Evolutionary conservation across 2,888 invertebrate genomes (phyloP).

Genomic region (Ormyrus labotus): DNA sequence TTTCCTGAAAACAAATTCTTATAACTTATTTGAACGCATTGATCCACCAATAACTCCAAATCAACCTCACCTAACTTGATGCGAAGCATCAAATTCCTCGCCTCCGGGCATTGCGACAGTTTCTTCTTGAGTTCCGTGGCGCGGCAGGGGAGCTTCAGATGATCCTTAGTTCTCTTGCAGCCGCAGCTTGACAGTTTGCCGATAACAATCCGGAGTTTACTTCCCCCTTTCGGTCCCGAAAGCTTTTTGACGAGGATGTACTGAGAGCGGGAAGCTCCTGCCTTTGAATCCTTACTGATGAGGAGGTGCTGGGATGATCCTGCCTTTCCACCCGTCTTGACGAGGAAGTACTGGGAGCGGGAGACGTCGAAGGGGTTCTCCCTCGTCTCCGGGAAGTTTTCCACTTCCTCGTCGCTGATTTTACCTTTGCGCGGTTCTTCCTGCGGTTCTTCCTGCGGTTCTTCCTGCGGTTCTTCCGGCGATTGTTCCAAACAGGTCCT

Average conservation of each 20-base stretch:
- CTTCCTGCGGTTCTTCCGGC: slow-evolving; percentile 10
- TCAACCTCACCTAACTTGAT: neutral
- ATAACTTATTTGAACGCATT: too few species aligned
- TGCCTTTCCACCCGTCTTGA: neutral
- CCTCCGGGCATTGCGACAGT: neutral
- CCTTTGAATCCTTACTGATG: neutral
- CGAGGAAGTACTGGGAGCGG: neutral
- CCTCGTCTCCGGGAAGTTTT: neutral
- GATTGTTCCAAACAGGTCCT: too few species aligned
- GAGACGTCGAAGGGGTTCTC: slow-evolving; percentile 15
- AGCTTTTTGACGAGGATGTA: too few species aligned
- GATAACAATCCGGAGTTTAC: too few species aligned
- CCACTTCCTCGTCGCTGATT: neutral
- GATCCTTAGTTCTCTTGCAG: slow-evolving; percentile 13
- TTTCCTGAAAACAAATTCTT: slow-evolving; percentile 36
- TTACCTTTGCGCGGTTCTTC: slow-evolving; percentile 44
- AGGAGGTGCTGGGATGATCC: slow-evolving; percentile 1
- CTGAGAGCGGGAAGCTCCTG: neutral
- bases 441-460: slow-evolving; percentile 17
- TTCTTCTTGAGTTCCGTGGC: slow-evolving; percentile 41
- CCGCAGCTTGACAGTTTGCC: neutral
- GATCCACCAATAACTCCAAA: too few species aligned
- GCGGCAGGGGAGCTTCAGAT: slow-evolving; percentile 61
- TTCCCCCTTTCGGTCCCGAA: too few species aligned
- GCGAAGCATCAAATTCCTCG: too few species aligned